A percentile compares a stretch with the other conserved stretches of the same genome.
phyloP scores from a whole-genome alignment of 2,797 vertebrate species.

The Aeoliscus strigatus region DNA sequence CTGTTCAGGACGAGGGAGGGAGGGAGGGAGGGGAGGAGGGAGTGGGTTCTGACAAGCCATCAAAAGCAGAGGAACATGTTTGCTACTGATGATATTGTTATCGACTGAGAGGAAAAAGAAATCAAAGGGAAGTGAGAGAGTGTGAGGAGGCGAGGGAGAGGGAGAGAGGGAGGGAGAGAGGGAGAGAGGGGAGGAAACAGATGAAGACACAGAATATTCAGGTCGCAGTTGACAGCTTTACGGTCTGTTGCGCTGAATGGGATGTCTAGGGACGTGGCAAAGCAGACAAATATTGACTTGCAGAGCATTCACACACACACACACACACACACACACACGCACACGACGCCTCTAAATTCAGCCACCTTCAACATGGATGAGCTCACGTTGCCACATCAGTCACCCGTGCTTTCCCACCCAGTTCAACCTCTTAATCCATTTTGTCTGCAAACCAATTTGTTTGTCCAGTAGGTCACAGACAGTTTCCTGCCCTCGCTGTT shows the following conservation, averaged over 20 bases:
- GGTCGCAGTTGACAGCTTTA: conserved; percentile 77
- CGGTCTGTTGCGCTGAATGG: conserved; percentile 68
- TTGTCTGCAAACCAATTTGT: conserved; percentile 72
- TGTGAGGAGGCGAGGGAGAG: conserved; percentile 35
- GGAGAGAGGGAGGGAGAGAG: too few relatives aligned
- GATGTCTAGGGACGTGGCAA: conserved; percentile 73
- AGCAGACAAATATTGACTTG: conserved; percentile 79
- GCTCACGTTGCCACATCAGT: conserved; percentile 64
- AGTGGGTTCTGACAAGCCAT: conserved; percentile 41
- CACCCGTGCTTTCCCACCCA: conserved; percentile 22
- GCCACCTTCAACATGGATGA: conserved; percentile 64
- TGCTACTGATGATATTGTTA: conserved; percentile 61
- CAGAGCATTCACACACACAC: conserved; percentile 29
- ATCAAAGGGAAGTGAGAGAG: conserved; percentile 66
- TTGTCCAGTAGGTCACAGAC: conserved; percentile 70
- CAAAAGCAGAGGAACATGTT: conserved; percentile 47
- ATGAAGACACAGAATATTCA: conserved; percentile 76
- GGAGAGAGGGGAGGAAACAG: conserved; percentile 49
- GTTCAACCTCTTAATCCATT: conserved; percentile 72
- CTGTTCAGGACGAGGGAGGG: neutral
- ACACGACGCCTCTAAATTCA: conserved; percentile 60
- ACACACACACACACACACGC: conserved; percentile 13
- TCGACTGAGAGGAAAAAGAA: conserved; percentile 56
- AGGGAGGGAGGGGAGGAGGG: neutral
- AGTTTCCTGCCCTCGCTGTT: conserved; percentile 51